phyloP scores from a whole-genome alignment of 2,113 vertebrate genomes.

The Hydrochoerus hydrochaeris region DNA sequence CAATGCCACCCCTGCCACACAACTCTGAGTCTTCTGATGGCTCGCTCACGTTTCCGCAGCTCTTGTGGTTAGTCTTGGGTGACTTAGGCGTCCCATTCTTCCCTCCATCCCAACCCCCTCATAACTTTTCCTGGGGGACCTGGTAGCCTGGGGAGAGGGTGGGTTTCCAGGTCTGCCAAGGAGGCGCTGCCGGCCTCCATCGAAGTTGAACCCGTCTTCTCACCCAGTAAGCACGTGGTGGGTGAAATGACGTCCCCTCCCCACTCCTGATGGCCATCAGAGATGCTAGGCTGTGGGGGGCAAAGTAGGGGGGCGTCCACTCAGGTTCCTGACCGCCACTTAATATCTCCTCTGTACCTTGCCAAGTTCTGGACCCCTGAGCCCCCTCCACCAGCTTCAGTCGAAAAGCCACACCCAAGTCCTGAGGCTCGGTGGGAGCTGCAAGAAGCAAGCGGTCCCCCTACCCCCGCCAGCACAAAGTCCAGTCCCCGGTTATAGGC shows the following conservation, averaged over 20 bases:
- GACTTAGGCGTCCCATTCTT: not conserved
- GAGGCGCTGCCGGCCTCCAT: not conserved
- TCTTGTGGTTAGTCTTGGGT: not conserved
- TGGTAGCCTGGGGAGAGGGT: not conserved
- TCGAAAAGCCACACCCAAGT: conserved; percentile 73
- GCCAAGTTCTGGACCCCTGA: conserved; percentile 33
- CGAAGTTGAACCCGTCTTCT: not conserved
- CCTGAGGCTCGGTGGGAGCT: not conserved
- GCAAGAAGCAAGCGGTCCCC: not conserved
- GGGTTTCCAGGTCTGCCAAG: not conserved
- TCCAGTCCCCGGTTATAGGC: not conserved
- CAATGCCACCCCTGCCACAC: fast-evolving
- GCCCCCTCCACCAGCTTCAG: not conserved
- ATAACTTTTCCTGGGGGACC: conserved; percentile 68
- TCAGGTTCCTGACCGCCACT: not conserved
- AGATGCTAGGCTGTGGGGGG: not conserved
- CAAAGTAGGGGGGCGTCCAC: not conserved
- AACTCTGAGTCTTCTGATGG: not conserved
- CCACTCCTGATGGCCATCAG: not conserved
- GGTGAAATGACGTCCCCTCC: not conserved
- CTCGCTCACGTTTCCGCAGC: not conserved
- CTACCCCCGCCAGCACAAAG: not conserved
- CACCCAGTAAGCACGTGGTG: conserved; percentile 50
- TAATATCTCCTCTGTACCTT: not conserved
- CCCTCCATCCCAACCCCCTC: not conserved